Conservation (phyloP, 1,140 invertebrate species). For the Drosophila lowei region DNA sequence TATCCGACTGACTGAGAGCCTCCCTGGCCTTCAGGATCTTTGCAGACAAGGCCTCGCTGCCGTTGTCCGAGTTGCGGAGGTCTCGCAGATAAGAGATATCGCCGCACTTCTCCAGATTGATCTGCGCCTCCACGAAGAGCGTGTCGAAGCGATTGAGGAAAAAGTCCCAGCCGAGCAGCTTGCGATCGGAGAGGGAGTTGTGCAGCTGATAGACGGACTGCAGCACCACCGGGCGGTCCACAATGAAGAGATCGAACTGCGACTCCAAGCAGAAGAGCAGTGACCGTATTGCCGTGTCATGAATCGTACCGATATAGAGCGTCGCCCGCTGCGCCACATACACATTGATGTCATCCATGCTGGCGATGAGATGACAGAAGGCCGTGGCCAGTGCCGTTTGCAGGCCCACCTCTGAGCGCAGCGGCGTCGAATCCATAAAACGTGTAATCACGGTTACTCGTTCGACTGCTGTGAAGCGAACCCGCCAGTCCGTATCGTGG, state of each 20-base stretch:
- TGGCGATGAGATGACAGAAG: slow-evolving; percentile 97
- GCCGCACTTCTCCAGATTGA: slow-evolving; percentile 91
- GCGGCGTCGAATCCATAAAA: slow-evolving; percentile 94
- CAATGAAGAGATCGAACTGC: slow-evolving; percentile 97
- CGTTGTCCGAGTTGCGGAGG: slow-evolving; percentile 94
- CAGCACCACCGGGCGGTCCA: slow-evolving; percentile 98
- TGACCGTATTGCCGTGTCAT: slow-evolving; percentile 92
- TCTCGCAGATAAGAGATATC: slow-evolving; percentile 94
- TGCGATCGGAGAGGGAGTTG: slow-evolving; percentile 94
- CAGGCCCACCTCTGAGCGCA: slow-evolving; percentile 91
- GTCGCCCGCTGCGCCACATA: slow-evolving; percentile 97
- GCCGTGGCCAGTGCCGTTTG: slow-evolving; percentile 98
- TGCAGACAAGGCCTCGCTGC: slow-evolving; percentile 93
- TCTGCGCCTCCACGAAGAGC: slow-evolving; percentile 97
- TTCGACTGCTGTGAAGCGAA: slow-evolving; percentile 96
- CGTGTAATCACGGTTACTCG: slow-evolving; percentile 95
- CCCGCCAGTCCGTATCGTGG: slow-evolving; percentile 93
- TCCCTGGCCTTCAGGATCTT: slow-evolving; percentile 96
- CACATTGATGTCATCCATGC: slow-evolving; percentile 97
- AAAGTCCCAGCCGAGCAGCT: slow-evolving; percentile 98
- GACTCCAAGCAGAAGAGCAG: slow-evolving; percentile 94
- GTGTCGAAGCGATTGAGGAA: slow-evolving; percentile 98
- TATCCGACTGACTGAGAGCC: slow-evolving; percentile 89
- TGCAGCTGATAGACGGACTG: slow-evolving; percentile 97
- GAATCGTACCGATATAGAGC: slow-evolving; percentile 96